These are phyloP conservation scores for Recurvirostra avosetta DNA, from an alignment of 2,113 vertebrate genomes.

Conservation along the genomic window DNA sequence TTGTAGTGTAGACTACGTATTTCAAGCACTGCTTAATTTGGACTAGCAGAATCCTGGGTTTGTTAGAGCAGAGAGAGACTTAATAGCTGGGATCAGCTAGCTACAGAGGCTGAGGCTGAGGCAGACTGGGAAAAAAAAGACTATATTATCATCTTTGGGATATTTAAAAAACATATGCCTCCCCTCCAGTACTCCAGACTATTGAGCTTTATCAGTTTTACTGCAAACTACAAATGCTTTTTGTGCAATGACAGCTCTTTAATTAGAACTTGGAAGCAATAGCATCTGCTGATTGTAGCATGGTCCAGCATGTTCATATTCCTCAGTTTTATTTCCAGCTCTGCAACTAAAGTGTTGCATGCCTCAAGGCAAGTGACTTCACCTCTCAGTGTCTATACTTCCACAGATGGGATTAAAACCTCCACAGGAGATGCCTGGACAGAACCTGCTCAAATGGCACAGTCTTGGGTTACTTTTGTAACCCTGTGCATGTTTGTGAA, in stretches of 20 bases:
- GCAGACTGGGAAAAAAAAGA: not conserved
- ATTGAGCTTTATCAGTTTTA: conserved; percentile 47
- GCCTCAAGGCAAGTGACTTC: conserved; percentile 54
- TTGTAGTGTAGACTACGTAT: not conserved
- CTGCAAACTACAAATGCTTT: conserved; percentile 38
- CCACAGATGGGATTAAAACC: not conserved
- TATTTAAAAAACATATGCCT: not conserved
- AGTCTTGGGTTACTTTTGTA: not conserved
- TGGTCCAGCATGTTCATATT: conserved; percentile 42
- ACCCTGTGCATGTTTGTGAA: not conserved
- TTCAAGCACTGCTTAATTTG: not conserved
- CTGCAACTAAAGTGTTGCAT: conserved; percentile 7
- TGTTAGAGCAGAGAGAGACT: not conserved
- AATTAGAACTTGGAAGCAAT: conserved; percentile 55
- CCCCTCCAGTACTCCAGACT: not conserved
- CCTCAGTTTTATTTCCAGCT: conserved; percentile 48
- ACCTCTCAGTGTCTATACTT: not conserved
- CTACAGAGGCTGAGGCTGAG: not conserved
- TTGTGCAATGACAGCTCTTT: conserved; percentile 42
- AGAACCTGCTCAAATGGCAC: not conserved
- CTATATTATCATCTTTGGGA: not conserved
- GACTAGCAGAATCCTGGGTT: not conserved
- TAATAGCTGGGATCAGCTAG: not conserved
- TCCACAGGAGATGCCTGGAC: not conserved
- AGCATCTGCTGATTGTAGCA: conserved; percentile 37